Conservation (phyloP, 2,888 invertebrate species). For the Elmis aenea region DNA sequence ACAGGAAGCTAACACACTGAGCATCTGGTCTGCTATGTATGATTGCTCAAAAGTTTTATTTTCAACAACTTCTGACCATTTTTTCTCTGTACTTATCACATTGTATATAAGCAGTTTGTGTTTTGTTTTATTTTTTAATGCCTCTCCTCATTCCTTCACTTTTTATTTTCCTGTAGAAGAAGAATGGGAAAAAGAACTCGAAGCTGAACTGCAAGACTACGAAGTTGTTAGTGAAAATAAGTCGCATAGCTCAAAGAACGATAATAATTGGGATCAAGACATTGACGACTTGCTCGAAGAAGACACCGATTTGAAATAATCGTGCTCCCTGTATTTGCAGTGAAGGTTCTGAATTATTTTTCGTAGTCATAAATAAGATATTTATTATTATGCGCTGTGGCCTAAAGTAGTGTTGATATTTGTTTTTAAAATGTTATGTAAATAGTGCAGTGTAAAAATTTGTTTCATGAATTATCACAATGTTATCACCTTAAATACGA, state of each 20-base stretch:
- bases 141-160: conserved; percentile 34
- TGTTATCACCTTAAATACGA: too few relatives aligned
- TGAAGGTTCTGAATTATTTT: background rate
- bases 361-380: too few relatives aligned
- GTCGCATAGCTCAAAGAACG: conserved; percentile 45
- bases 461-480: too few relatives aligned
- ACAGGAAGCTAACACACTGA: conserved; percentile 32
- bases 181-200: conserved; percentile 95
- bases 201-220: conserved; percentile 91
- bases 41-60: conserved; percentile 16
- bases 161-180: conserved; percentile 51
- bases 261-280: conserved; percentile 43
- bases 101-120: conserved; percentile 13
- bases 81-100: conserved; percentile 5
- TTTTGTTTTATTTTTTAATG: conserved; percentile 27
- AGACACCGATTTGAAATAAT: conserved; percentile 42
- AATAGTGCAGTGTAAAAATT: too few relatives aligned
- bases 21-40: conserved; percentile 26
- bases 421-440: too few relatives aligned
- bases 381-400: too few relatives aligned
- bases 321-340: background rate
- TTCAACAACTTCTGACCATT: conserved; percentile 5
- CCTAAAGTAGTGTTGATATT: too few relatives aligned
- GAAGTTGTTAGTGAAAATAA: conserved; percentile 72
- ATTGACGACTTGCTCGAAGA: conserved; percentile 45